Percentiles rank a stretch among this genome's conserved stretches.
These are phyloP conservation scores for Carettochelys insculpta DNA, from an alignment of 2,113 vertebrate genomes.

Conservation along the genomic window DNA sequence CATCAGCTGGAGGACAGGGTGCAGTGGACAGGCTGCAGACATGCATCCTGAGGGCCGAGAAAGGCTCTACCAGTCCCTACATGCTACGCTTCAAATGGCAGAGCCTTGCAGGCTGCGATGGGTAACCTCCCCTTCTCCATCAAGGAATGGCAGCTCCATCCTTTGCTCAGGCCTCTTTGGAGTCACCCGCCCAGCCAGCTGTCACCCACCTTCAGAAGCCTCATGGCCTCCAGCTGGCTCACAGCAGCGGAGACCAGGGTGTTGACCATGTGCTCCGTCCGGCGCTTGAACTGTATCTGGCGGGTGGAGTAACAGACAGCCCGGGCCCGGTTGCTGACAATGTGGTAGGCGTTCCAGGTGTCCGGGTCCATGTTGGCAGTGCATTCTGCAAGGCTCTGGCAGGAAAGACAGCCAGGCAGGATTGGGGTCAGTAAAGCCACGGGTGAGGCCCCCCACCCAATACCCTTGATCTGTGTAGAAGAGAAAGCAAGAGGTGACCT, in stretches of 20 bases:
- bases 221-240: conserved; percentile 82
- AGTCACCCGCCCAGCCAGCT: too few species aligned
- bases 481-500: background rate
- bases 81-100: background rate
- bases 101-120: background rate
- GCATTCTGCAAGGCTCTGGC: conserved; percentile 80
- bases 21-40: background rate
- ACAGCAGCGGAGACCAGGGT: conserved; percentile 80
- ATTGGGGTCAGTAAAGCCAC: background rate
- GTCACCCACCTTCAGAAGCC: conserved; percentile 77
- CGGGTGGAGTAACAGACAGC: conserved; percentile 82
- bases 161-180: too few species aligned
- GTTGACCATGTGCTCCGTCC: conserved; percentile 81
- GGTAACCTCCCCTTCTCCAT: background rate
- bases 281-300: conserved; percentile 81
- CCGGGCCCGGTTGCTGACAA: conserved; percentile 84
- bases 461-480: background rate
- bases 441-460: background rate
- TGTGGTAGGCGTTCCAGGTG: conserved; percentile 87
- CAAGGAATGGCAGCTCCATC: background rate
- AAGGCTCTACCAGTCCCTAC: background rate
- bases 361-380: conserved; percentile 82
- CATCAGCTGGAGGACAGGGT: too few species aligned
- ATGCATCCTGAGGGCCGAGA: background rate
- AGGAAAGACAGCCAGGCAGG: background rate